These are phyloP conservation scores for Dasyprocta punctata DNA, from an alignment of 2,113 vertebrate species.

Conservation along the genomic window DNA sequence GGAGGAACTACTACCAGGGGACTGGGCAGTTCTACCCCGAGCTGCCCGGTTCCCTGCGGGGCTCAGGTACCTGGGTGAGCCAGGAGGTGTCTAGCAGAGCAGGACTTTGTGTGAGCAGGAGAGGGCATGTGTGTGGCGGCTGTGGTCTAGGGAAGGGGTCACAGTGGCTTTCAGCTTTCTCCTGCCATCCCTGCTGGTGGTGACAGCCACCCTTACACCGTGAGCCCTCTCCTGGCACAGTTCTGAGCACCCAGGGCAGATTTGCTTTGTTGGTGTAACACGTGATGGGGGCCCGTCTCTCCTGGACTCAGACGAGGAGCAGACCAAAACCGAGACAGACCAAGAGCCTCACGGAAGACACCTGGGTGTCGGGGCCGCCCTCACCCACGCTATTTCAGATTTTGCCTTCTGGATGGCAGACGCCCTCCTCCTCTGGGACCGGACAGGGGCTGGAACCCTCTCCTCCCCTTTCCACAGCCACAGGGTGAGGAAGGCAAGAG, in stretches of 20 bases:
- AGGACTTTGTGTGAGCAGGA: neutral
- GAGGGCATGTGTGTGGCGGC: neutral
- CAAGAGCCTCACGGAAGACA: neutral
- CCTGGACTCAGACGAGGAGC: neutral
- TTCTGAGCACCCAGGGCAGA: neutral
- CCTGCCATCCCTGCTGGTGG: neutral
- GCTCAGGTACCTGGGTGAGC: neutral
- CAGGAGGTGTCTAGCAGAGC: neutral
- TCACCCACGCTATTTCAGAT: neutral
- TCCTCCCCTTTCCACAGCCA: neutral
- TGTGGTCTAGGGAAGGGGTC: neutral
- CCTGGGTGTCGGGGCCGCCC: neutral
- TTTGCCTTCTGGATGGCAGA: neutral
- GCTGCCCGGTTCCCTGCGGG: neutral
- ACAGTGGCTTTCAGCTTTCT: neutral
- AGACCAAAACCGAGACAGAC: neutral
- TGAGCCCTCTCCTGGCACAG: neutral
- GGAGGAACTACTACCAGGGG: fast-evolving
- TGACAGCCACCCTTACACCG: neutral
- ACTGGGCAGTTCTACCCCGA: fast-evolving
- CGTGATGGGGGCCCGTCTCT: neutral
- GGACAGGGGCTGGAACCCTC: neutral
- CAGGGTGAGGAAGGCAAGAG: neutral
- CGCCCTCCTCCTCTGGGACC: neutral
- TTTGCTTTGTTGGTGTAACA: neutral